Evolutionary conservation across 1,140 invertebrate genomes (phyloP), one percentile per base, ranked within the genome.

Genomic region (Leucophenga varia): DNA sequence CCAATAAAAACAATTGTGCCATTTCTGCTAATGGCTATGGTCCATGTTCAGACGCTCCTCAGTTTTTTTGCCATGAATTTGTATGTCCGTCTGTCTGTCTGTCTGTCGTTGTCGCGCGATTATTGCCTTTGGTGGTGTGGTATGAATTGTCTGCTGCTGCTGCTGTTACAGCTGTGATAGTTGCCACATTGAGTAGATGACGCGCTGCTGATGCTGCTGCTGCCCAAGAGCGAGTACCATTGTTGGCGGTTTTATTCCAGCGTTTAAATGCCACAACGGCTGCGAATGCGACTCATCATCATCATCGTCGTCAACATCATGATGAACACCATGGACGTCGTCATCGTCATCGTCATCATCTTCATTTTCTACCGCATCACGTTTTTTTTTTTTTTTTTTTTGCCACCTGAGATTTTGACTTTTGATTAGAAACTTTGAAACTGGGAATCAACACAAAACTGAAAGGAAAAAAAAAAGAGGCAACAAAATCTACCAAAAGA

Each of bases 1-100:
- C 63, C 63, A 65, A 65, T 65, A 65, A 65, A 65, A 65, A 63
- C 63, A 65, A 65, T 65, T 65, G 63, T 61, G 63, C 59, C 63
- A 64, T 64, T 64, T 64, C n/a, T 49, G 55, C 60, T 63, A 63
- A 63, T 63, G 60, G 54, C 55, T 58, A 57, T 51, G 55, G 59
- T 61, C 61, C 61, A 64, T 64, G 61, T 64, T 54, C 46, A 36
- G 61, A 64, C 63, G 59, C 61, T 64, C 61, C 55, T 55, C 37
- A n/a, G n/a, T n/a, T n/a, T 30, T 12, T 30, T 8, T 30, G 12
- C 28, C 28, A 30, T 30, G 7, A 7, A 30, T 30, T 12, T 30
- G 28, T 12, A 32, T 12, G 20, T 30, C 17, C 25, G 17, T 34
- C 17, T 43, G 47, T 49, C 52, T 42, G 48, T 39, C 43, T 42